Percentiles rank a stretch among this genome's conserved stretches.
Conservation (phyloP, 1,140 invertebrate genomes). For the Venturia canescens region DNA sequence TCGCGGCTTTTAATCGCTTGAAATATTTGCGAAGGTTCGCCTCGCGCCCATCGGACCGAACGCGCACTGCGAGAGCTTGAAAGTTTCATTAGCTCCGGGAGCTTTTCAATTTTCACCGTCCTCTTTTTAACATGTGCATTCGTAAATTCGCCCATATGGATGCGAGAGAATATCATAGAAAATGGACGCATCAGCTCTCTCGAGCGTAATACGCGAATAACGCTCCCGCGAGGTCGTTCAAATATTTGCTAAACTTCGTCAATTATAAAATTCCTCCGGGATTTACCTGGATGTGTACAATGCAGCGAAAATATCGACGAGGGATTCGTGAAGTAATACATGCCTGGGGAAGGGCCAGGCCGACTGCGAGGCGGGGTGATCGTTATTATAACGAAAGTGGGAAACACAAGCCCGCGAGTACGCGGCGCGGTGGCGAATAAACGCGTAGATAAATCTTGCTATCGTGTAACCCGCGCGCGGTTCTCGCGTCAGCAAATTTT, state of each 20-base stretch:
- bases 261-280: slow-evolving; percentile 1
- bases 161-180: background rate
- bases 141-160: background rate
- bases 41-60: background rate
- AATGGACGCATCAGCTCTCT: slow-evolving; percentile 4
- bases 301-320: slow-evolving; percentile 19
- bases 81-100: background rate
- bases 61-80: background rate
- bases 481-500: slow-evolving; percentile 45
- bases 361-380: background rate
- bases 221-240: slow-evolving; percentile 10
- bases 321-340: background rate
- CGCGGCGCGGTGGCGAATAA: slow-evolving; percentile 36
- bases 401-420: slow-evolving; percentile 7
- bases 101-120: background rate
- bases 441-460: slow-evolving; percentile 47
- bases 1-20: background rate
- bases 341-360: background rate
- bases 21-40: slow-evolving; percentile 1
- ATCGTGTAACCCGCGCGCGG: slow-evolving; percentile 24
- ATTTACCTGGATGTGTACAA: background rate
- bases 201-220: slow-evolving; percentile 7
- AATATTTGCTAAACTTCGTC: slow-evolving; percentile 25
- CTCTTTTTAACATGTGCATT: background rate
- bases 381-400: slow-evolving; percentile 13